Conservation (phyloP, 2,888 invertebrate genomes). For the Spodoptera exigua region DNA sequence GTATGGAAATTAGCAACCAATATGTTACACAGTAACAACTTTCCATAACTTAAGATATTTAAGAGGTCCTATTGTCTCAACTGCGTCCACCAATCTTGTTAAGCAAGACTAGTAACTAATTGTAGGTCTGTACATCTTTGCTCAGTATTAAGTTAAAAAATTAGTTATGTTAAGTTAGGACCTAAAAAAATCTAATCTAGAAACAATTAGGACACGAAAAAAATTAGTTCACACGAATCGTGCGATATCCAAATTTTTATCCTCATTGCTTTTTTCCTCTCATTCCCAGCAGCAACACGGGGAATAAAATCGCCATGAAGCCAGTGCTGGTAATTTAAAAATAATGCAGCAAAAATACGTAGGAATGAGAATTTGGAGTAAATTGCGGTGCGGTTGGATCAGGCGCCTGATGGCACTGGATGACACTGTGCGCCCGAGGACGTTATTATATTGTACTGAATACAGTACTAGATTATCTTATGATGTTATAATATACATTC, state of each 20-base stretch:
- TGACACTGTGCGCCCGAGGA: conserved; percentile 13
- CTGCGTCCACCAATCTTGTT: too few species aligned
- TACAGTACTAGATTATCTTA: conserved; percentile 19
- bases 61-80: too few species aligned
- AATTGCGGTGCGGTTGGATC: conserved; percentile 73
- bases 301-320: conserved; percentile 87
- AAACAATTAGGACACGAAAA: conserved; percentile 60
- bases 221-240: conserved; percentile 55
- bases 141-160: too few species aligned
- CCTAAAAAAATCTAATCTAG: conserved; percentile 54
- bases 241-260: conserved; percentile 74
- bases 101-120: too few species aligned
- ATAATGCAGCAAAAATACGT: conserved; percentile 84
- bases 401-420: conserved; percentile 64
- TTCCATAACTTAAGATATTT: too few species aligned
- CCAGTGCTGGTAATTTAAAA: conserved; percentile 84
- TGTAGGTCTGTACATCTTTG: too few species aligned
- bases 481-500: not conserved
- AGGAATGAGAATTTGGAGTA: conserved; percentile 77
- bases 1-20: too few species aligned
- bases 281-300: conserved; percentile 79
- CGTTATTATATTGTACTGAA: conserved; percentile 24
- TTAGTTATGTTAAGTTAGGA: not conserved
- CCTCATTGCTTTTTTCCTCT: conserved; percentile 80
- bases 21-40: too few species aligned